phyloP scores from a whole-genome alignment of 2,888 invertebrate species.

The Xanthia togata region DNA sequence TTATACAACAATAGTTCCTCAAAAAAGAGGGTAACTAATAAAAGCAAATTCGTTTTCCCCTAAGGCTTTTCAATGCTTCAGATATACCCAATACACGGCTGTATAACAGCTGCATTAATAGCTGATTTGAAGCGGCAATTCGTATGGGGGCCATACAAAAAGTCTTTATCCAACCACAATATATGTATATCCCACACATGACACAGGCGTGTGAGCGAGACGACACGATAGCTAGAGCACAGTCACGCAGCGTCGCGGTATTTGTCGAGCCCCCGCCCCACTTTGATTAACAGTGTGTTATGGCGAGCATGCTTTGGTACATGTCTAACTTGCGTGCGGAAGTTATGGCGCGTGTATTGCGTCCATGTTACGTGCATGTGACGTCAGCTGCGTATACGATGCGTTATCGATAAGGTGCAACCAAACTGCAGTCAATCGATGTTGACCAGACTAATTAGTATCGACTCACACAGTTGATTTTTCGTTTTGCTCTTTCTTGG shows the following conservation, averaged over 20 bases:
- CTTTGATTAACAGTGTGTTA: constrained; percentile 83
- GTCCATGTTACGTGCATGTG: constrained; percentile 23
- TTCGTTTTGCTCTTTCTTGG: not conserved
- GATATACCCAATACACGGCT: not conserved
- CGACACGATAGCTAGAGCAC: constrained; percentile 63
- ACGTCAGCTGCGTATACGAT: constrained; percentile 28
- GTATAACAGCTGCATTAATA: not conserved
- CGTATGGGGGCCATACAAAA: not conserved
- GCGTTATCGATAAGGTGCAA: constrained; percentile 32
- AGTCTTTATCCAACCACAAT: constrained; percentile 12
- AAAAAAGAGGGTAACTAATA: not conserved
- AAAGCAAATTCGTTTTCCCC: not conserved
- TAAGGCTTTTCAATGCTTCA: not conserved
- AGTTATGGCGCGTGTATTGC: constrained; percentile 56
- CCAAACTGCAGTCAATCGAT: constrained; percentile 34
- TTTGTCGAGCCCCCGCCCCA: constrained; percentile 70
- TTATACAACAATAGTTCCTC: not conserved
- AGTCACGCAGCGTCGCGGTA: constrained; percentile 68
- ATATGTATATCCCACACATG: constrained; percentile 23
- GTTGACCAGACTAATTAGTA: not conserved
- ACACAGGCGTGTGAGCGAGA: constrained; percentile 66
- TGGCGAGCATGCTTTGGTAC: constrained; percentile 86
- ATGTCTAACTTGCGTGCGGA: constrained; percentile 82
- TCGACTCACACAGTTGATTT: not conserved
- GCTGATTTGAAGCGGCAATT: not conserved